phyloP scores from a whole-genome alignment of 2,888 invertebrate genomes.

The Aspidiotus destructor region DNA sequence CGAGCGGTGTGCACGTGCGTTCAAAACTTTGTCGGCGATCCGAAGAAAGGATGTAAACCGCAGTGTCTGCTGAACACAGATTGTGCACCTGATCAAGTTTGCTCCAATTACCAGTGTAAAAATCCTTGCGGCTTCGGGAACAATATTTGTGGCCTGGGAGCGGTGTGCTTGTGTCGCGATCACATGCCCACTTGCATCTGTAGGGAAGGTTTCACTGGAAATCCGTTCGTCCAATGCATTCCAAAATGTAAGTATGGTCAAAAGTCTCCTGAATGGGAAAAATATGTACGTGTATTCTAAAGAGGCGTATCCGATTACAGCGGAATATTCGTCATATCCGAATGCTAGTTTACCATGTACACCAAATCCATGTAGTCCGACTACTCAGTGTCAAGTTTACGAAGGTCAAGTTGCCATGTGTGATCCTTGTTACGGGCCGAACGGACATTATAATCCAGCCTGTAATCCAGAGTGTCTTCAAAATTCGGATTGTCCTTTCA shows the following conservation, averaged over 20 bases:
- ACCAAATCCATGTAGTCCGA: constrained; percentile 67
- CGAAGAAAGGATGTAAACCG: constrained; percentile 62
- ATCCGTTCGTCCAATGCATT: constrained; percentile 67
- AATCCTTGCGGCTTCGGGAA: constrained; percentile 58
- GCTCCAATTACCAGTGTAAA: constrained; percentile 58
- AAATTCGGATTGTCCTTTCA: constrained; percentile 67
- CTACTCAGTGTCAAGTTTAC: constrained; percentile 58
- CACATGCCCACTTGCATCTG: constrained; percentile 77
- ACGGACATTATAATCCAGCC: constrained; percentile 57
- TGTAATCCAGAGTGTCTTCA: constrained; percentile 76
- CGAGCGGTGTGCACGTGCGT: constrained; percentile 68
- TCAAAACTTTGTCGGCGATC: constrained; percentile 67
- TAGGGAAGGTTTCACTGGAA: constrained; percentile 65
- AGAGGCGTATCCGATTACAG: constrained; percentile 39
- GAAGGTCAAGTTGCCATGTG: constrained; percentile 69
- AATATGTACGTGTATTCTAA: neutral
- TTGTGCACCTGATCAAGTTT: constrained; percentile 62
- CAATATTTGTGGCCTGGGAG: constrained; percentile 68
- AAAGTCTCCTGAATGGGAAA: neutral
- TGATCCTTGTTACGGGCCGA: constrained; percentile 61
- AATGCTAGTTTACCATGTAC: constrained; percentile 60
- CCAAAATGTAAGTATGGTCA: constrained; percentile 44
- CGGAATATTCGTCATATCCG: constrained; percentile 46
- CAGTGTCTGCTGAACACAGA: constrained; percentile 77
- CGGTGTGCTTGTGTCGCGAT: constrained; percentile 66